Base-by-base conservation (phyloP, 2,888 invertebrate species). In the Lasioglossum lativentre region DNA sequence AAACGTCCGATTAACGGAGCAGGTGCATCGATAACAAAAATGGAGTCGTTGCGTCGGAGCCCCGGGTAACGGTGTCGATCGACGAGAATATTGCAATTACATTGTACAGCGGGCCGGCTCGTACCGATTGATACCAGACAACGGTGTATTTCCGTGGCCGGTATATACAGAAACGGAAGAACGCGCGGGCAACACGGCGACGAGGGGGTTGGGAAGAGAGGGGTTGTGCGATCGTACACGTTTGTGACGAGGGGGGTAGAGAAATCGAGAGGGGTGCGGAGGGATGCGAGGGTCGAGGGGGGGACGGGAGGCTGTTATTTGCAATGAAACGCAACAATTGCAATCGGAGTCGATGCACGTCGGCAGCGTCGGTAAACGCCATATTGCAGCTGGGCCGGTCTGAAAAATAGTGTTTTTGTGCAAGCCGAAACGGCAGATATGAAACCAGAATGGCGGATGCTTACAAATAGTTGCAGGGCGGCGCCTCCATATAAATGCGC, bases 401-500 rank as follows among this genome's bases (percentile, higher is more conserved):
- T 90, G 91, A 89, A 93, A 92, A 85, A 93, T 91, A 92, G 90
- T 93, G 93, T 94, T 93, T 91, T 93, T 93, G 92, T 93, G 91
- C 93, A 93, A 92, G 94, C 92, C 91, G 92, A 91, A 91, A 91
- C 92, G 92, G 89, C 91, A 93, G 94, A 94, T 94, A 94, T 94
- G 93, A 94, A 93, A 94, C 92, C 94, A 94, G 94, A 93, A 94
- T 94, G 94, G 94, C 94, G 94, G 94, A 94, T 94, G 94, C 94
- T 94, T 94, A 94, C 94, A 94, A 94, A 94, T 94, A 94, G 94
- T 94, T 94, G 91, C 93, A 92, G 94, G 94, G 94, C 94, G 94
- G 93, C 90, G 91, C 91, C 92, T 91, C 89, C 88, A 90, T 90
- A 90, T 90, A 90, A 91, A 91, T 90, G 90, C 90, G 90, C 82